Conservation (phyloP, 2,113 vertebrate species). For the Corvus cornix region DNA sequence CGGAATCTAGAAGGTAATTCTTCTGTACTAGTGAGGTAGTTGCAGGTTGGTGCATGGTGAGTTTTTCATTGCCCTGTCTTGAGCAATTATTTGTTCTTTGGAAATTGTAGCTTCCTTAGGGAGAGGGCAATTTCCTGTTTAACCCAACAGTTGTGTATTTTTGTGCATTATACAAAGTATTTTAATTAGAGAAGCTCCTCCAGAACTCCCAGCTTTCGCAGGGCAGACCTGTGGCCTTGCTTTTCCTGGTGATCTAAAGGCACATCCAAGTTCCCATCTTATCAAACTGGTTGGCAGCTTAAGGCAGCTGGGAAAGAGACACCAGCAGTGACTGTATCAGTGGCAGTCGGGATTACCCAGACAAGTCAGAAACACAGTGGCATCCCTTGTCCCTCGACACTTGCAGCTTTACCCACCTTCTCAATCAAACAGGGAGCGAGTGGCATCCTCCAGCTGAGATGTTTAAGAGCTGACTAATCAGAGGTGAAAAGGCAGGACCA, state of each 20-base stretch:
- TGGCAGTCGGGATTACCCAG: neutral
- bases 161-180: neutral
- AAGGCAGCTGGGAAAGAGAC: neutral
- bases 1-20: neutral
- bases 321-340: neutral
- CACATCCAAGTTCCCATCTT: neutral
- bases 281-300: neutral
- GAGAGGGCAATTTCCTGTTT: neutral
- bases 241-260: neutral
- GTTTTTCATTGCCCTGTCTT: neutral
- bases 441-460: neutral
- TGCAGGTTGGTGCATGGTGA: neutral
- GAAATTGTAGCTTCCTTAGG: neutral
- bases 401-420: neutral
- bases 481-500: neutral
- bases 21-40: neutral
- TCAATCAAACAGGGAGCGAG: neutral
- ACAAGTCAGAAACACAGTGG: neutral
- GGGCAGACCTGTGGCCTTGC: neutral
- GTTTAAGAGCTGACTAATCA: neutral
- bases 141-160: neutral
- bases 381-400: neutral
- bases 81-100: neutral
- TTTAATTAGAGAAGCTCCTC: neutral
- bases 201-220: neutral